phyloP scores from a whole-genome alignment of 2,113 vertebrate species.

The Pandion haliaetus region DNA sequence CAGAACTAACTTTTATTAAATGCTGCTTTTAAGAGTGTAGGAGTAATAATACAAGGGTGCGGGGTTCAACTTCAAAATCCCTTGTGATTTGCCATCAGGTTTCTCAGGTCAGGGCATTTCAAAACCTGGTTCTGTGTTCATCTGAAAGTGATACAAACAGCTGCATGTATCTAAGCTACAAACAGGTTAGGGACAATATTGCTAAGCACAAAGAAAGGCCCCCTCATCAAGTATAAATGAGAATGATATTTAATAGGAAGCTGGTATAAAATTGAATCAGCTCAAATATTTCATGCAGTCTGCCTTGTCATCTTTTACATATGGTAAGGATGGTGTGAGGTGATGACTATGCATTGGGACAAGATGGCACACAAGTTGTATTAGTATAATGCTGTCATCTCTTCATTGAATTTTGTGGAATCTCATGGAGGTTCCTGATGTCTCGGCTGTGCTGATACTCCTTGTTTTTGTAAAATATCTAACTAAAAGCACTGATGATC shows the following conservation, averaged over 20 bases:
- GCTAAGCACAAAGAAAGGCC: neutral
- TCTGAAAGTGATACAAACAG: neutral
- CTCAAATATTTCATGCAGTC: neutral
- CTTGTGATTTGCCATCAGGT: neutral
- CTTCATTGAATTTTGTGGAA: neutral
- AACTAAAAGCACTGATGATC: neutral
- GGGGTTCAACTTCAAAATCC: neutral
- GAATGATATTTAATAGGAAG: neutral
- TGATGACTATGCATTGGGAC: neutral
- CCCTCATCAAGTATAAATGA: neutral
- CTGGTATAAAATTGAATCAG: neutral
- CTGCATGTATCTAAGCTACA: neutral
- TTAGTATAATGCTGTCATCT: neutral
- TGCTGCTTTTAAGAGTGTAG: neutral
- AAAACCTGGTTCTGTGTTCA: neutral
- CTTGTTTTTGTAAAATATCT: neutral
- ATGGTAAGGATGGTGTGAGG: neutral
- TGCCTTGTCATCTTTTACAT: neutral
- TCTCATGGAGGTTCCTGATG: neutral
- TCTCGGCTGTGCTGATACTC: neutral
- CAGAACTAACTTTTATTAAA: neutral
- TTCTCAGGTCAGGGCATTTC: neutral
- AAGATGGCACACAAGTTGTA: neutral
- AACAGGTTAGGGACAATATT: neutral
- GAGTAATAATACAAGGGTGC: neutral